A percentile compares a stretch with the other conserved stretches of the same genome.
Evolutionary conservation across 2,888 invertebrate genomes (phyloP).

Genomic region (Microdon myrmicae): DNA sequence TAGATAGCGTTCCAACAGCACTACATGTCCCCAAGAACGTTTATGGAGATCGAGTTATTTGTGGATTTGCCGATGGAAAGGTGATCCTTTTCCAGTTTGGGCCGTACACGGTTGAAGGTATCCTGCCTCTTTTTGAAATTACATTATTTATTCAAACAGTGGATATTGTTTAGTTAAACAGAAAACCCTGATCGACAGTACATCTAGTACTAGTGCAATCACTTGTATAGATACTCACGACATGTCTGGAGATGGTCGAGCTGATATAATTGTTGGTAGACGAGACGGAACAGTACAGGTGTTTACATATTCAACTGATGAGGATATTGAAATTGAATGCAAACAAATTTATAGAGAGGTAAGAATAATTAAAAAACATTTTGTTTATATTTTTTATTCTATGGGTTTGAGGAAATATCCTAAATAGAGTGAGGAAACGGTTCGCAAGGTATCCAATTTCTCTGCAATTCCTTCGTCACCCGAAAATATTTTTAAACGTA

Average conservation of each 20-base stretch:
- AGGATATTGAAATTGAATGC: slow-evolving; percentile 58
- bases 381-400: neutral
- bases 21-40: slow-evolving; percentile 77
- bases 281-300: slow-evolving; percentile 85
- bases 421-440: too few relatives aligned
- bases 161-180: slow-evolving; percentile 49
- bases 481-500: too few relatives aligned
- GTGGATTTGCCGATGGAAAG: slow-evolving; percentile 90
- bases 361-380: neutral
- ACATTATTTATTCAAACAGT: neutral
- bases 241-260: slow-evolving; percentile 74
- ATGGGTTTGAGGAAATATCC: too few relatives aligned
- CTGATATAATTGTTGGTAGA: slow-evolving; percentile 80
- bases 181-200: slow-evolving; percentile 47
- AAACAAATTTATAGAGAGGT: slow-evolving; percentile 55
- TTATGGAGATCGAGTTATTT: slow-evolving; percentile 75
- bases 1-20: slow-evolving; percentile 69
- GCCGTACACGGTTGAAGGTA: slow-evolving; percentile 53
- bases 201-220: slow-evolving; percentile 66
- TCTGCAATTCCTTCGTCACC: too few relatives aligned
- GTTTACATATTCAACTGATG: slow-evolving; percentile 71
- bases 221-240: slow-evolving; percentile 78
- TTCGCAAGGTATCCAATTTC: too few relatives aligned
- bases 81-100: slow-evolving; percentile 76
- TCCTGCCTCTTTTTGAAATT: too few relatives aligned